phyloP scores from a whole-genome alignment of 2,888 invertebrate genomes.

The Lissocephala sabroskyi region DNA sequence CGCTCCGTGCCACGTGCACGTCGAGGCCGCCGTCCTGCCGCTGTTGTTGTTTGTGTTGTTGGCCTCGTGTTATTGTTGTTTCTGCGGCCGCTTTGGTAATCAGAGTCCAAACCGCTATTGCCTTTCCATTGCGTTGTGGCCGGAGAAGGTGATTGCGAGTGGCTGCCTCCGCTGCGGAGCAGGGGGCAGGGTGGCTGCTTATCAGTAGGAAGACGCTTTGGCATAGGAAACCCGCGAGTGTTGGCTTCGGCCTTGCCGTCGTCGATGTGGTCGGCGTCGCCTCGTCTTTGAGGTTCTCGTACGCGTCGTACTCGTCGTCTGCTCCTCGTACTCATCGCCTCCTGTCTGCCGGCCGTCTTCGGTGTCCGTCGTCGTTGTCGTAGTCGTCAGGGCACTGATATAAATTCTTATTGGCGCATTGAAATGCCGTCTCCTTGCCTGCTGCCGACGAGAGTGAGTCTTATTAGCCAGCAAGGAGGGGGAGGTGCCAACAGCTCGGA shows the following conservation, averaged over 20 bases:
- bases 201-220: constrained; percentile 1
- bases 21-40: not conserved
- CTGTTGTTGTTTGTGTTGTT: not conserved
- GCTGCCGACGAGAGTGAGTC: too few relatives aligned
- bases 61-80: not conserved
- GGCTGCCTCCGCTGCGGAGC: not conserved
- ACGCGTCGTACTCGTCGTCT: not conserved
- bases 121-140: not conserved
- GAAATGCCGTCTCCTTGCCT: constrained; percentile 50
- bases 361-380: constrained; percentile 13
- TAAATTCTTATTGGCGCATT: constrained; percentile 66
- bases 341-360: not conserved
- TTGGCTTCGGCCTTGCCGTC: not conserved
- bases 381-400: constrained; percentile 39
- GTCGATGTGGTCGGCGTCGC: not conserved
- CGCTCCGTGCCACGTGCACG: constrained; percentile 2
- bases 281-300: not conserved
- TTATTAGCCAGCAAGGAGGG: too few relatives aligned
- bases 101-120: not conserved
- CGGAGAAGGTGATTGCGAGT: not conserved
- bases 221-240: not conserved
- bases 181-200: not conserved
- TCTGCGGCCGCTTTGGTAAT: not conserved
- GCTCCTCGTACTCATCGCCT: not conserved
- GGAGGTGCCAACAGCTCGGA: too few relatives aligned